A percentile compares a stretch with the other conserved stretches of the same genome.
Conservation (phyloP, 2,888 invertebrate species). For the Cremastinae sp. region DNA sequence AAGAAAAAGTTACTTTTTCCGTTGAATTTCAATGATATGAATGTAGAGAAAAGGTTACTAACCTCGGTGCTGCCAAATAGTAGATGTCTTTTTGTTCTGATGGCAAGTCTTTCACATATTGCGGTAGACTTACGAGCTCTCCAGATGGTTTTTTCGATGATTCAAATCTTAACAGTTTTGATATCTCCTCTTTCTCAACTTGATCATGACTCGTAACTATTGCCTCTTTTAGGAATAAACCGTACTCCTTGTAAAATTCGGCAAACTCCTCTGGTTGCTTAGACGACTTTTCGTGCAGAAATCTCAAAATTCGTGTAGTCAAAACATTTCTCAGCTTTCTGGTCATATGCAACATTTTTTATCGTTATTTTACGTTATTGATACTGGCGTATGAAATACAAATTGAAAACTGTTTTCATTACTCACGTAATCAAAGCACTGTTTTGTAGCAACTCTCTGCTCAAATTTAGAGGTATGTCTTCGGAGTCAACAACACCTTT, state of each 20-base stretch:
- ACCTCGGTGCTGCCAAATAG: constrained; percentile 96
- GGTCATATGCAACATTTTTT: constrained; percentile 29
- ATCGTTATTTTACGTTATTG: neutral
- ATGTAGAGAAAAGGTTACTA: constrained; percentile 63
- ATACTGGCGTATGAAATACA: neutral
- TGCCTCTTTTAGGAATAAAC: constrained; percentile 96
- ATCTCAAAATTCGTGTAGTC: constrained; percentile 91
- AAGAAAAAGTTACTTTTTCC: too few species aligned
- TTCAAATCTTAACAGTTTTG: constrained; percentile 94
- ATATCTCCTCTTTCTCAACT: constrained; percentile 94
- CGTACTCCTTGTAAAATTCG: constrained; percentile 95
- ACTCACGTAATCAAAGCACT: constrained; percentile 91
- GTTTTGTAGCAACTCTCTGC: constrained; percentile 96
- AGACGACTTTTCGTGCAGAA: constrained; percentile 90
- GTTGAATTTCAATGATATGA: constrained; percentile 15
- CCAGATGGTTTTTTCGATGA: constrained; percentile 89
- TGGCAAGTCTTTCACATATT: constrained; percentile 90
- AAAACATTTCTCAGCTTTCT: constrained; percentile 92
- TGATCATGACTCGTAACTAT: constrained; percentile 92
- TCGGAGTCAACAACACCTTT: constrained; percentile 99
- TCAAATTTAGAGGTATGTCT: constrained; percentile 98
- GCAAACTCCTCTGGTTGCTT: constrained; percentile 91
- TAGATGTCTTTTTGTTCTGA: constrained; percentile 92
- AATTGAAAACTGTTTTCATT: neutral
- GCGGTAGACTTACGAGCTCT: constrained; percentile 88